phyloP scores from a whole-genome alignment of 2,888 invertebrate genomes.

The Zygothrica quintamaculata region DNA sequence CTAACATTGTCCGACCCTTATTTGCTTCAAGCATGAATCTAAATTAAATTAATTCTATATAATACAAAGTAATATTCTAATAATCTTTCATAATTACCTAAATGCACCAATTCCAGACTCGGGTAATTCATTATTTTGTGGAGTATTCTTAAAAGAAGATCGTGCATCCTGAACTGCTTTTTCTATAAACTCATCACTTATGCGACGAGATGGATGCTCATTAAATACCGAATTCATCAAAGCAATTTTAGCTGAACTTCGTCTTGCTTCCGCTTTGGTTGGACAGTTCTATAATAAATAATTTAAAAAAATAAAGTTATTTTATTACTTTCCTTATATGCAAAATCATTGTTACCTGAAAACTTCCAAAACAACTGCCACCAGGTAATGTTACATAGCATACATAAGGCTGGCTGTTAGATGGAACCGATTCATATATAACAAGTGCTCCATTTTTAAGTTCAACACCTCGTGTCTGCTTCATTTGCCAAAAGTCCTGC shows the following conservation, averaged over 20 bases:
- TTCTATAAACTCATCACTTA: slow-evolving; percentile 97
- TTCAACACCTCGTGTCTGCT: slow-evolving; percentile 93
- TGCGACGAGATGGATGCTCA: slow-evolving; percentile 96
- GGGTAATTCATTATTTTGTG: slow-evolving; percentile 87
- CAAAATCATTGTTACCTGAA: slow-evolving; percentile 89
- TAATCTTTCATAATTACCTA: slow-evolving; percentile 84
- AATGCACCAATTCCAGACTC: slow-evolving; percentile 90
- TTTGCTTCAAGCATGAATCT: slow-evolving; percentile 91
- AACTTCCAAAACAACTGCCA: slow-evolving; percentile 97
- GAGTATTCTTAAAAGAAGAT: slow-evolving; percentile 90
- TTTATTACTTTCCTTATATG: too few relatives aligned
- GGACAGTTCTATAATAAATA: slow-evolving; percentile 90
- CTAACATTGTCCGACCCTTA: slow-evolving; percentile 97
- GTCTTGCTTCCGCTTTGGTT: slow-evolving; percentile 96
- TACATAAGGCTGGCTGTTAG: slow-evolving; percentile 95
- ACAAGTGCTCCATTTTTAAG: slow-evolving; percentile 95
- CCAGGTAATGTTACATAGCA: slow-evolving; percentile 98
- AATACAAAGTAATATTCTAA: too few relatives aligned
- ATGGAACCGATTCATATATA: slow-evolving; percentile 97
- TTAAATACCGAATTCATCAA: slow-evolving; percentile 98
- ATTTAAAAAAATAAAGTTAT: background rate
- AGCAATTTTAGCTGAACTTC: slow-evolving; percentile 97
- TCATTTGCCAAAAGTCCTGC: slow-evolving; percentile 99
- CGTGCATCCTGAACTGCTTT: slow-evolving; percentile 97
- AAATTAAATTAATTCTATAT: background rate